Evolutionary conservation across 2,797 vertebrate genomes (phyloP).

Genomic region (Oophaga sylvatica): DNA sequence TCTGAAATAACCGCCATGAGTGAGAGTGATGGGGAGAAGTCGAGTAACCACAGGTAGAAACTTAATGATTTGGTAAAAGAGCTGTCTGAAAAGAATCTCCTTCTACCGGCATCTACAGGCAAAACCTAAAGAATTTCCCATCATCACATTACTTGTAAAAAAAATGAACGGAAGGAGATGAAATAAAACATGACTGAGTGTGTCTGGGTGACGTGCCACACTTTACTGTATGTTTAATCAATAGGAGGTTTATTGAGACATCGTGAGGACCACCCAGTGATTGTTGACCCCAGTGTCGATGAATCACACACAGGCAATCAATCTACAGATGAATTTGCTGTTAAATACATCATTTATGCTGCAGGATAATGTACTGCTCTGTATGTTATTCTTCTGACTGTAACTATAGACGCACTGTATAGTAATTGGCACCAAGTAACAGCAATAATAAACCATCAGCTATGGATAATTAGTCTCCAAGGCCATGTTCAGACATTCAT

Average conservation of each 20-base stretch:
- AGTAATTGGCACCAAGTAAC: background rate
- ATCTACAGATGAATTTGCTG: background rate
- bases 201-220: constrained; percentile 8
- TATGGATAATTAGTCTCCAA: no score
- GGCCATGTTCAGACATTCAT: no score
- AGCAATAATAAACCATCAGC: no score
- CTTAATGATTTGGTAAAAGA: constrained; percentile 27
- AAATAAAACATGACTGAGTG: constrained; percentile 38
- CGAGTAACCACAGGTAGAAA: constrained; percentile 1
- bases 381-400: background rate
- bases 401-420: background rate
- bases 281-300: background rate
- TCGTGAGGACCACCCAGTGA: constrained; percentile 42
- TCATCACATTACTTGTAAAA: constrained; percentile 20
- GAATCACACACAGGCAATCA: background rate
- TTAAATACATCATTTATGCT: background rate
- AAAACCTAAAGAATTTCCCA: constrained; percentile 20
- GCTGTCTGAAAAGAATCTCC: constrained; percentile 20
- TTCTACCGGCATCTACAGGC: background rate
- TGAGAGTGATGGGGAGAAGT: background rate
- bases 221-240: constrained; percentile 21
- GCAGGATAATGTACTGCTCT: background rate
- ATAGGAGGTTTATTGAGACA: constrained; percentile 22
- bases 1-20: background rate
- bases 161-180: constrained; percentile 37